Conservation (phyloP, 1,140 invertebrate genomes). For the Diorhabda sublineata region DNA sequence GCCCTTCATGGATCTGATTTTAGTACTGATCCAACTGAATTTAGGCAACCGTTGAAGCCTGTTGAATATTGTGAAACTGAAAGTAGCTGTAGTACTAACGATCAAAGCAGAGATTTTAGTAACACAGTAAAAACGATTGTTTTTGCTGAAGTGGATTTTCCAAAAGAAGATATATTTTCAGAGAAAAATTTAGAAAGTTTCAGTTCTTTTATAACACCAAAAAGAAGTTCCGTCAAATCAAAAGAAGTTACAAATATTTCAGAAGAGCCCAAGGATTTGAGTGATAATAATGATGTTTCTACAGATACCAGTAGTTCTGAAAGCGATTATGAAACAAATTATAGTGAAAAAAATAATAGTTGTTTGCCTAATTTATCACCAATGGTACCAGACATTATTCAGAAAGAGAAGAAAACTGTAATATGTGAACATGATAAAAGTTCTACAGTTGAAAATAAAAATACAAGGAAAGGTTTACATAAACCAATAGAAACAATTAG, state of each 20-base stretch:
- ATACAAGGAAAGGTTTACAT: neutral
- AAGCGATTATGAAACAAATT: slow-evolving; percentile 34
- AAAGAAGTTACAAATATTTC: slow-evolving; percentile 11
- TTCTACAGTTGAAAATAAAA: neutral
- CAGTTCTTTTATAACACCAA: slow-evolving; percentile 34
- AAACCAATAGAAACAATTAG: neutral
- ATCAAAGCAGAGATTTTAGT: slow-evolving; percentile 23
- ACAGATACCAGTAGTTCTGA: slow-evolving; percentile 33
- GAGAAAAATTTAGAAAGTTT: slow-evolving; percentile 36
- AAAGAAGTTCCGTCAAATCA: slow-evolving; percentile 19
- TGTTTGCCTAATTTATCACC: slow-evolving; percentile 33
- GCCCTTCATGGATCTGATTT: slow-evolving; percentile 38
- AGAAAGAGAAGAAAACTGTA: slow-evolving; percentile 14
- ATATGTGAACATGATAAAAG: neutral
- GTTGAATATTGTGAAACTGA: slow-evolving; percentile 37
- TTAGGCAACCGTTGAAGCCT: slow-evolving; percentile 22
- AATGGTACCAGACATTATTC: slow-evolving; percentile 19
- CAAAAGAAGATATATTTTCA: slow-evolving; percentile 35
- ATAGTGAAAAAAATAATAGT: slow-evolving; percentile 22
- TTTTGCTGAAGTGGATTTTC: slow-evolving; percentile 40
- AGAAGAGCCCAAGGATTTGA: neutral
- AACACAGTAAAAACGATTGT: slow-evolving; percentile 31
- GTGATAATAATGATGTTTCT: slow-evolving; percentile 12
- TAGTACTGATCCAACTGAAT: slow-evolving; percentile 23
- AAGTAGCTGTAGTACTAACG: slow-evolving; percentile 38